These are phyloP conservation scores for Cotesia glomerata DNA, from an alignment of 1,140 invertebrate species.

Conservation along the genomic window DNA sequence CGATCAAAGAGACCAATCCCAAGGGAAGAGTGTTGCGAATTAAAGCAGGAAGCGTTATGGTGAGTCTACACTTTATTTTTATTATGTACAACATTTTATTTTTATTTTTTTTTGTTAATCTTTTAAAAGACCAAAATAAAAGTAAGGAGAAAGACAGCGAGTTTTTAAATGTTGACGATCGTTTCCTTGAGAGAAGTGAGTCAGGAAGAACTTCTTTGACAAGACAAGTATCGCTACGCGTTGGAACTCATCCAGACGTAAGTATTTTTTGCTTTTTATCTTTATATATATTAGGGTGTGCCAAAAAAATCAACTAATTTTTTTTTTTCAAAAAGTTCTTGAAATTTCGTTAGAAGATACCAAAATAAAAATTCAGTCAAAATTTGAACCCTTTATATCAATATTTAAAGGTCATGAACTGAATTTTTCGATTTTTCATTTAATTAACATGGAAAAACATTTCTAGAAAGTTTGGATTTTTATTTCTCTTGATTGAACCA, in stretches of 20 bases:
- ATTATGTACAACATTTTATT: neutral
- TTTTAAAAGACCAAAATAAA: neutral
- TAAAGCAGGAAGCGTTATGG: neutral
- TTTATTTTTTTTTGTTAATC: neutral
- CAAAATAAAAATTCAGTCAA: too few species aligned
- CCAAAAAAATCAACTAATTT: too few species aligned
- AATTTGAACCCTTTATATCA: too few species aligned
- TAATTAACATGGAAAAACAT: too few species aligned
- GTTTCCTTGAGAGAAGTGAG: neutral
- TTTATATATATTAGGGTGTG: neutral
- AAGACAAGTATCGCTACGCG: neutral
- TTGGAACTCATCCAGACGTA: constrained; percentile 5
- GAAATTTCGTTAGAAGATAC: too few species aligned
- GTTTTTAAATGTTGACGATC: neutral
- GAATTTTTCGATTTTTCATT: too few species aligned
- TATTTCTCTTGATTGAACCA: too few species aligned
- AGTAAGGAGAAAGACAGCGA: too few species aligned
- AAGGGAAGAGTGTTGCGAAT: constrained; percentile 6
- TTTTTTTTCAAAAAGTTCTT: too few species aligned
- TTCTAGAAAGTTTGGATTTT: too few species aligned
- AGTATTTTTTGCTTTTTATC: neutral
- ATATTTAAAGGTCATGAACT: too few species aligned
- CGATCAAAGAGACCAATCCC: neutral
- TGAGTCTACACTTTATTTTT: neutral
- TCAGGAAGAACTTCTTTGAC: constrained; percentile 6